Evolutionary conservation across 23 tunicate genomes (phyloP).

Genomic region (Halocynthia aurantium): DNA sequence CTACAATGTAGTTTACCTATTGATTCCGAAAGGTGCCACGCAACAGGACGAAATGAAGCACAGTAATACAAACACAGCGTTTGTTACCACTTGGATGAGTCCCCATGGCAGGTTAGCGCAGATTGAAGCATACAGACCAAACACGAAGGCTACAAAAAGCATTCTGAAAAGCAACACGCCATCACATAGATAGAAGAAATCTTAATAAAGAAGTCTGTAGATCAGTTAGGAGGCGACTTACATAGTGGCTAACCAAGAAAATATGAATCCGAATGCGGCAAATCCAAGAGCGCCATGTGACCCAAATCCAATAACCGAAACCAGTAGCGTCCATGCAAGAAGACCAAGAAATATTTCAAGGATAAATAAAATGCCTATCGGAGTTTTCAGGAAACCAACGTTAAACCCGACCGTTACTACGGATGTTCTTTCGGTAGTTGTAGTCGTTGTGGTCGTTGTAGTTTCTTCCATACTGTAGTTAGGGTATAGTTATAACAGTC

Average conservation of each 20-base stretch:
- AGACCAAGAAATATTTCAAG: conserved; percentile 11
- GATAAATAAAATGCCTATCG: conserved; percentile 10
- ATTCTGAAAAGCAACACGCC: conserved; percentile 8
- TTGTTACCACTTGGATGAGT: not conserved
- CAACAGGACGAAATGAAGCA: conserved; percentile 22
- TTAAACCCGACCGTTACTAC: conserved; percentile 13
- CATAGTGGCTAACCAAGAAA: conserved; percentile 17
- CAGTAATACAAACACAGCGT: conserved; percentile 1
- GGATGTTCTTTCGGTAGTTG: not conserved
- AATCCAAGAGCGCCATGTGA: not conserved
- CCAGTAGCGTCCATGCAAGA: conserved; percentile 22
- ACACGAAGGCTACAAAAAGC: not conserved
- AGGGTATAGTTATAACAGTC: too few relatives aligned
- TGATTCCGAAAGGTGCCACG: conserved; percentile 2
- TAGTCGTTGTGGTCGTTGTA: not conserved
- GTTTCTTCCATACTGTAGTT: conserved; percentile 13
- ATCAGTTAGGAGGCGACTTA: not conserved
- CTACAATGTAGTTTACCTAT: not conserved
- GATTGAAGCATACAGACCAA: conserved; percentile 12
- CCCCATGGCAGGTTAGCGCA: conserved; percentile 30
- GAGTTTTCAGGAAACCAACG: conserved; percentile 12
- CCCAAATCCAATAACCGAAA: not conserved
- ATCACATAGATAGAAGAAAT: not conserved
- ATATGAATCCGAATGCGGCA: conserved; percentile 29
- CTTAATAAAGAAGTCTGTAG: not conserved